Evolutionary conservation across 2,888 invertebrate genomes (phyloP).

Genomic region (Calliopum simillimum): DNA sequence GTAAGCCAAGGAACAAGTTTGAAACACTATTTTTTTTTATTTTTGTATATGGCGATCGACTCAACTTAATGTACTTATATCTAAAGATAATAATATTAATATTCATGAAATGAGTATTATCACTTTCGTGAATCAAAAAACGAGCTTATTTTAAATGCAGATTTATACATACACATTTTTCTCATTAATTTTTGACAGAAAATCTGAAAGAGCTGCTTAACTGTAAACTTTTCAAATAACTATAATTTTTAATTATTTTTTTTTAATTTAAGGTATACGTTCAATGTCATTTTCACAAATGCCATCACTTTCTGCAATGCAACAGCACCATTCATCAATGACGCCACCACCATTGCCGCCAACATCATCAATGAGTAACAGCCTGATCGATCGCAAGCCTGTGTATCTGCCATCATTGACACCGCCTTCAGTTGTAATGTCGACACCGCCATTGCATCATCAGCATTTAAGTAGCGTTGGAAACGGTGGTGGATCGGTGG

Average conservation of each 20-base stretch:
- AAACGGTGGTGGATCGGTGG: constrained; percentile 37
- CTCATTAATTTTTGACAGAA: not conserved
- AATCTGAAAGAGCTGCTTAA: constrained; percentile 5
- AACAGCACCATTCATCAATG: constrained; percentile 52
- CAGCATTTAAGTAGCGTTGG: constrained; percentile 43
- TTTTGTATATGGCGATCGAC: too few relatives aligned
- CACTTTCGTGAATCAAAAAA: too few relatives aligned
- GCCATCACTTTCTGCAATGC: constrained; percentile 47
- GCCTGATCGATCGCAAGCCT: constrained; percentile 63
- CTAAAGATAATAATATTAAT: too few relatives aligned
- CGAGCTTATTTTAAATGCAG: too few relatives aligned
- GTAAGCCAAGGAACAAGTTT: too few relatives aligned
- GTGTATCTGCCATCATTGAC: constrained; percentile 61
- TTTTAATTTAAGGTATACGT: constrained; percentile 56
- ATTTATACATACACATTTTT: too few relatives aligned
- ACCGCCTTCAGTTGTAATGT: constrained; percentile 56
- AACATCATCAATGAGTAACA: constrained; percentile 48
- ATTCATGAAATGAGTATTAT: too few relatives aligned
- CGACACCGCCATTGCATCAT: constrained; percentile 53
- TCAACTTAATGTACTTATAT: too few relatives aligned
- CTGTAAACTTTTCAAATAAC: constrained; percentile 2
- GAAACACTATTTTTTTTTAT: too few relatives aligned
- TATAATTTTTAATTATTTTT: constrained; percentile 12
- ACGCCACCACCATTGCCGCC: constrained; percentile 56
- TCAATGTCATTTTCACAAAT: constrained; percentile 62